Percentiles rank a stretch among this genome's conserved stretches.
Conservation (phyloP, 2,113 vertebrate genomes). For the Upupa epops region DNA sequence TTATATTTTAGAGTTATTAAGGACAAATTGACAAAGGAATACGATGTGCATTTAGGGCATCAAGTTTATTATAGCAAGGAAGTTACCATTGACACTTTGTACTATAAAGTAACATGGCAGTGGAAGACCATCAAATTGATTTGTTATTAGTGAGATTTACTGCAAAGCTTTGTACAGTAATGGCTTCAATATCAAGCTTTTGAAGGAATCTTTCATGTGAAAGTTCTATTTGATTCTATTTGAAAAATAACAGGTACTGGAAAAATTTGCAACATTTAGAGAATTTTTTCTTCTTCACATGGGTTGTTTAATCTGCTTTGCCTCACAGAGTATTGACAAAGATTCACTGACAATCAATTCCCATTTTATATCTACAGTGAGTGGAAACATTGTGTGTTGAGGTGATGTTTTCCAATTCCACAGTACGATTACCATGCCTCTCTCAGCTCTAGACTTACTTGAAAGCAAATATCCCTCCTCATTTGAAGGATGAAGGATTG, state of each 20-base stretch:
- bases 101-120: not conserved
- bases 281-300: not conserved
- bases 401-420: not conserved
- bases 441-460: not conserved
- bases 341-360: not conserved
- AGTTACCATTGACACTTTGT: not conserved
- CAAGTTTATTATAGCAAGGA: not conserved
- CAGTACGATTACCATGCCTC: not conserved
- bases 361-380: not conserved
- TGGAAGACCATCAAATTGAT: not conserved
- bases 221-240: not conserved
- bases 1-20: not conserved
- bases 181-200: not conserved
- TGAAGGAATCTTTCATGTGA: not conserved
- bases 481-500: fast-evolving
- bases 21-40: not conserved
- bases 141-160: not conserved
- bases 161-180: not conserved
- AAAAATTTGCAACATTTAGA: not conserved
- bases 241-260: not conserved
- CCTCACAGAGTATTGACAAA: not conserved
- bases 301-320: not conserved
- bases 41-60: not conserved
- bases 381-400: not conserved
- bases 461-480: not conserved